phyloP scores from a whole-genome alignment of 2,888 invertebrate species.

The Acleris laterana region DNA sequence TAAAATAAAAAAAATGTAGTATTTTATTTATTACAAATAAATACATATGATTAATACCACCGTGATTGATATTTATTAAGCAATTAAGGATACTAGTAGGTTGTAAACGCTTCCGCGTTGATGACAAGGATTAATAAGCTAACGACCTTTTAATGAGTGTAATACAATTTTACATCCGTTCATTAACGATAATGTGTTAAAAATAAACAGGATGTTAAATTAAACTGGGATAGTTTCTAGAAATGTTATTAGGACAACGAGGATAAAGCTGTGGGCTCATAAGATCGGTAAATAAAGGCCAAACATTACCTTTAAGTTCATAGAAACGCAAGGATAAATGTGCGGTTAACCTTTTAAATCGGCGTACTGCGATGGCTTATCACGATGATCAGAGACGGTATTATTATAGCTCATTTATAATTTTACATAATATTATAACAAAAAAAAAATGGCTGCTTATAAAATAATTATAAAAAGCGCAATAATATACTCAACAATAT shows the following conservation, averaged over 20 bases:
- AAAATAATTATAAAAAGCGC: too few relatives aligned
- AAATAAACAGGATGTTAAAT: background rate
- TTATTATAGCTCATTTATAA: background rate
- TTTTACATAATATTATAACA: too few relatives aligned
- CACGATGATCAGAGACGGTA: background rate
- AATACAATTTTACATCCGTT: slow-evolving; percentile 27
- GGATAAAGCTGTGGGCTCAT: background rate
- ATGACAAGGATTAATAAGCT: slow-evolving; percentile 32
- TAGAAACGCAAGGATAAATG: slow-evolving; percentile 4
- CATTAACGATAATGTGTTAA: slow-evolving; percentile 4
- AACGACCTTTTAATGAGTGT: slow-evolving; percentile 31
- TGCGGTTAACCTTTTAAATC: background rate
- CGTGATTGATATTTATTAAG: slow-evolving; percentile 7
- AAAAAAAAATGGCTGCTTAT: too few relatives aligned
- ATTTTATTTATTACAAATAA: too few relatives aligned
- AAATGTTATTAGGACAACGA: background rate
- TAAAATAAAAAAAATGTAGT: too few relatives aligned
- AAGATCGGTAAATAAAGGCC: slow-evolving; percentile 1
- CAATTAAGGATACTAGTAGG: slow-evolving; percentile 17
- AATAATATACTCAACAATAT: too few relatives aligned
- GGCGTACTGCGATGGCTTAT: background rate
- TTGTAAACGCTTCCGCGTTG: slow-evolving; percentile 23
- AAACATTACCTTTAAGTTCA: background rate
- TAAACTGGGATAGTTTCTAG: background rate
- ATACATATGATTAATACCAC: background rate